These are phyloP conservation scores for Darevskia mixta DNA, from an alignment of 2,797 vertebrate genomes.

Conservation along the genomic window DNA sequence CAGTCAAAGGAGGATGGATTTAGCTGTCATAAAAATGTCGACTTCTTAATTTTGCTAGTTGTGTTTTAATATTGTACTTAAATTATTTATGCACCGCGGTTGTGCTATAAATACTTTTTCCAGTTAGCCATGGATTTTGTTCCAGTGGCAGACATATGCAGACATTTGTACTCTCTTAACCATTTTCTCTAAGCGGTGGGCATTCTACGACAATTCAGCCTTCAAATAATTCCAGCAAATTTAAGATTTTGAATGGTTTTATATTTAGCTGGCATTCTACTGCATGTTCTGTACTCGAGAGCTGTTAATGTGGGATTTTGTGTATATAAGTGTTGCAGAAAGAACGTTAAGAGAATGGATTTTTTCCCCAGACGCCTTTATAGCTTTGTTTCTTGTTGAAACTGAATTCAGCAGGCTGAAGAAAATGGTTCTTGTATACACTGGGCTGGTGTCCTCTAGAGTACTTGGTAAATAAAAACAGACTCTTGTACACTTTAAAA, in stretches of 20 bases:
- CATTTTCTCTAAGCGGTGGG: slow-evolving; percentile 82
- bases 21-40: slow-evolving; percentile 76
- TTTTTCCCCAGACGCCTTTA: slow-evolving; percentile 85
- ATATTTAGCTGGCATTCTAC: slow-evolving; percentile 82
- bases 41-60: slow-evolving; percentile 79
- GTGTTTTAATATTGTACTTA: slow-evolving; percentile 83
- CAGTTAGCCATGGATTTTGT: slow-evolving; percentile 78
- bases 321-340: slow-evolving; percentile 83
- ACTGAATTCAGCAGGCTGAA: slow-evolving; percentile 86
- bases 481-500: slow-evolving; percentile 77
- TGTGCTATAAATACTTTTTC: slow-evolving; percentile 79
- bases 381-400: slow-evolving; percentile 84
- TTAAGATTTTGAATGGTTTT: slow-evolving; percentile 82
- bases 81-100: slow-evolving; percentile 81
- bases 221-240: slow-evolving; percentile 76
- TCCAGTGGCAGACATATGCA: slow-evolving; percentile 80
- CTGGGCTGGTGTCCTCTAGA: slow-evolving; percentile 83
- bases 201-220: slow-evolving; percentile 79
- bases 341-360: slow-evolving; percentile 74
- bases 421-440: slow-evolving; percentile 81
- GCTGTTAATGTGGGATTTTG: slow-evolving; percentile 79
- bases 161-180: slow-evolving; percentile 79
- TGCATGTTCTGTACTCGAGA: slow-evolving; percentile 85
- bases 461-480: slow-evolving; percentile 81
- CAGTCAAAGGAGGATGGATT: slow-evolving; percentile 72